These are phyloP conservation scores for Etheostoma cragini DNA, from an alignment of 2,113 vertebrate species.

Conservation along the genomic window DNA sequence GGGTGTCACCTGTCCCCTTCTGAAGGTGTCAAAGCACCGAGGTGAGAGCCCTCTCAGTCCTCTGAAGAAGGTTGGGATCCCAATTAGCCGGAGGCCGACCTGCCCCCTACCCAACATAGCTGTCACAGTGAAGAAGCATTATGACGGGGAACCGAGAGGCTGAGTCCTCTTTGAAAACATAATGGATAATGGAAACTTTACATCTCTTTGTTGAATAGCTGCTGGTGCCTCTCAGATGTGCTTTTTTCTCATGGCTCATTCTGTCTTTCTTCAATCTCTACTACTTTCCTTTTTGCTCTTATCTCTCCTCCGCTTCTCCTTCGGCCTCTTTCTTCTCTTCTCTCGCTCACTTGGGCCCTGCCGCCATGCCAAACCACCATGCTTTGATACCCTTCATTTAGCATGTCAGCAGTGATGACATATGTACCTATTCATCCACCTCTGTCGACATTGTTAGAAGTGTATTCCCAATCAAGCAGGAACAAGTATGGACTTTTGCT, in stretches of 20 bases:
- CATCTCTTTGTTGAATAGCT: slow-evolving; percentile 43
- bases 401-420: slow-evolving; percentile 76
- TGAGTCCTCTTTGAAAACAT: slow-evolving; percentile 1
- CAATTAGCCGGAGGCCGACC: slow-evolving; percentile 51
- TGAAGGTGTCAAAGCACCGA: slow-evolving; percentile 60
- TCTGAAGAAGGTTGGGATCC: slow-evolving; percentile 57
- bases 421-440: slow-evolving; percentile 62
- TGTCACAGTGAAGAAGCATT: slow-evolving; percentile 25
- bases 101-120: slow-evolving; percentile 9
- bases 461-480: slow-evolving; percentile 69
- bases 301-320: slow-evolving; percentile 19
- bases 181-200: slow-evolving; percentile 18
- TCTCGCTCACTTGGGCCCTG: slow-evolving; percentile 17
- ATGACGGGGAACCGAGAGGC: not conserved
- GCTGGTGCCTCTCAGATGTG: slow-evolving; percentile 5
- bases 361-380: slow-evolving; percentile 41
- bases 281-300: slow-evolving; percentile 16
- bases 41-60: slow-evolving; percentile 24
- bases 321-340: slow-evolving; percentile 24
- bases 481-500: slow-evolving; percentile 66
- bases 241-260: slow-evolving; percentile 8
- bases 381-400: slow-evolving; percentile 80
- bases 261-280: slow-evolving; percentile 4
- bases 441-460: slow-evolving; percentile 56
- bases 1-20: slow-evolving; percentile 64